phyloP scores from a whole-genome alignment of 2,113 vertebrate species.

The Collichthys lucidus region DNA sequence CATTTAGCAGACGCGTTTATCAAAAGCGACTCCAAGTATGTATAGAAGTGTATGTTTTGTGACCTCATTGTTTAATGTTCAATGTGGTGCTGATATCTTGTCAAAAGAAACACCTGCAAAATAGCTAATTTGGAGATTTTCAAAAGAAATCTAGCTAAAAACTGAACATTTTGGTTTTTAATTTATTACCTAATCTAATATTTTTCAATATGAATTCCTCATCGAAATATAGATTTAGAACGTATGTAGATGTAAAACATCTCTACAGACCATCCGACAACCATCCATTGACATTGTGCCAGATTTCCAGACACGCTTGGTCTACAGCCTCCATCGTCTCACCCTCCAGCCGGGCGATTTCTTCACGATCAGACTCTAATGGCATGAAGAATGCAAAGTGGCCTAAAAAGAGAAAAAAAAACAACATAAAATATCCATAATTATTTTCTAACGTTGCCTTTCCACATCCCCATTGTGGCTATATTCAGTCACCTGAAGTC shows the following conservation, averaged over 20 bases:
- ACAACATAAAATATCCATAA: not conserved
- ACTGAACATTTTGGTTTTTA: not conserved
- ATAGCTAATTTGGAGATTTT: not conserved
- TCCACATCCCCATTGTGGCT: not conserved
- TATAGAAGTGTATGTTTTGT: no score
- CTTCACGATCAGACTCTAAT: accelerated
- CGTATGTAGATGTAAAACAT: not conserved
- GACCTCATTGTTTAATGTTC: not conserved
- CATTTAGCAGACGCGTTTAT: no score
- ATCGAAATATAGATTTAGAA: not conserved
- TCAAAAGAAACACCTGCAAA: not conserved
- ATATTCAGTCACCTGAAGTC: not conserved
- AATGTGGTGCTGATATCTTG: not conserved
- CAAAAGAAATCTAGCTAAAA: not conserved
- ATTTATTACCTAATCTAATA: not conserved
- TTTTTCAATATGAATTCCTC: no score
- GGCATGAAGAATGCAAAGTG: constrained; percentile 75
- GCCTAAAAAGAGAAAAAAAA: constrained; percentile 62
- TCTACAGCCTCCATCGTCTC: constrained; percentile 75
- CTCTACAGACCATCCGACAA: not conserved
- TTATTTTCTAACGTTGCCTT: not conserved
- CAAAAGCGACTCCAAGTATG: no score
- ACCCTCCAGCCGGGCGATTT: constrained; percentile 74
- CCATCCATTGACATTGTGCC: constrained; percentile 58
- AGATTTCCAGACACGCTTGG: constrained; percentile 80